A percentile compares a stretch with the other conserved stretches of the same genome.
These are phyloP conservation scores for Sebastes steindachneri DNA, from an alignment of 2,797 vertebrate genomes.

Conservation along the genomic window DNA sequence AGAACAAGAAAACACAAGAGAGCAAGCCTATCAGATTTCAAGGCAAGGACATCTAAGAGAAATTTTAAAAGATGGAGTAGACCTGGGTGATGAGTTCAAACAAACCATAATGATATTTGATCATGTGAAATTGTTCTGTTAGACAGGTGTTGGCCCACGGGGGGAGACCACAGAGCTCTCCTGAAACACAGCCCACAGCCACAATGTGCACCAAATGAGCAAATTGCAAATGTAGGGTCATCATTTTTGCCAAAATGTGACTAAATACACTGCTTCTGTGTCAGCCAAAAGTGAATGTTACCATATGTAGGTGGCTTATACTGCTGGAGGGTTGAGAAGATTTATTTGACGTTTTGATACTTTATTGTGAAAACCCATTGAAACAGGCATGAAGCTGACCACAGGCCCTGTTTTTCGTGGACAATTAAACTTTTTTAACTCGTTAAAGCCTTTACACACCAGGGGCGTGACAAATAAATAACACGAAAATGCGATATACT, in stretches of 20 bases:
- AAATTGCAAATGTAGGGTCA: neutral
- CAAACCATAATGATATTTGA: neutral
- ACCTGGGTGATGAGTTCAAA: no score
- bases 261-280: neutral
- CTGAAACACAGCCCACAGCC: neutral
- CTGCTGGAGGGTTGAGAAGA: neutral
- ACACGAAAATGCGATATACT: no score
- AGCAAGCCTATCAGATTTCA: no score
- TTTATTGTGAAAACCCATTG: neutral
- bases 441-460: no score
- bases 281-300: neutral
- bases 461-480: no score
- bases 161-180: neutral
- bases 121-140: neutral
- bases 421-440: neutral
- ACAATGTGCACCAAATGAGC: no score
- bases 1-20: no score
- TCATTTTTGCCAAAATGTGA: neutral
- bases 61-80: no score
- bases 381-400: neutral
- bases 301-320: neutral
- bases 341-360: neutral
- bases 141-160: neutral
- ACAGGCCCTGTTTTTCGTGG: neutral
- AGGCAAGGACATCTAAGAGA: rapidly evolving